Conservation (phyloP, 1,140 invertebrate genomes). For the Zaprionus ghesquierei region DNA sequence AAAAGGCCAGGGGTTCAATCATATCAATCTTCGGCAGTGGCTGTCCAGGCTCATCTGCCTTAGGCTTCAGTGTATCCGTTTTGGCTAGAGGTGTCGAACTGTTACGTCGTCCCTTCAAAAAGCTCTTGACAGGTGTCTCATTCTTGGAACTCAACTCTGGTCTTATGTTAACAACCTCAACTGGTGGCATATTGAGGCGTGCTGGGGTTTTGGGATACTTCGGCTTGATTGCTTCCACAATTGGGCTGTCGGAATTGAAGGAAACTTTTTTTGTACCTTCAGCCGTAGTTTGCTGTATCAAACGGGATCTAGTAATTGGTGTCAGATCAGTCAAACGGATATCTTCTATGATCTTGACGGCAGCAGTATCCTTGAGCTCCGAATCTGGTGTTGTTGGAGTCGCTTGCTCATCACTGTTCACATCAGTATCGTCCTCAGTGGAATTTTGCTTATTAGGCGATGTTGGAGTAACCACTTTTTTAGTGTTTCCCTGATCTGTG, state of each 20-base stretch:
- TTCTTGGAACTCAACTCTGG: not conserved
- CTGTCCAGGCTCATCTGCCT: not conserved
- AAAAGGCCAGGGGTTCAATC: conserved; percentile 27
- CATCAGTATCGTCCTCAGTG: not conserved
- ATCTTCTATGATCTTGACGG: not conserved
- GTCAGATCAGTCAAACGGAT: not conserved
- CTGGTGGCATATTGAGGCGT: conserved; percentile 13
- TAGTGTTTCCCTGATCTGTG: not conserved
- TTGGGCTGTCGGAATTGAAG: conserved; percentile 19
- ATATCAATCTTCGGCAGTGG: conserved; percentile 48
- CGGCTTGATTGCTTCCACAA: conserved; percentile 23
- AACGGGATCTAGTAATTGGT: not conserved
- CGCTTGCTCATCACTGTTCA: not conserved
- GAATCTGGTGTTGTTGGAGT: not conserved
- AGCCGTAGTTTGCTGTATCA: not conserved
- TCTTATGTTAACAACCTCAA: not conserved
- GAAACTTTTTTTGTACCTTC: conserved; percentile 37
- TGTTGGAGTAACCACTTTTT: not conserved
- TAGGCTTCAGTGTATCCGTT: not conserved
- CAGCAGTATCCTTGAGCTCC: not conserved
- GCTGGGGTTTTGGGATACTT: conserved; percentile 66
- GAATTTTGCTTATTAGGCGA: too few species aligned
- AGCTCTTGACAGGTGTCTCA: conserved; percentile 14
- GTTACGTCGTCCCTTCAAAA: conserved; percentile 34
- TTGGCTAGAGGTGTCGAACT: conserved; percentile 61